Base-by-base conservation (phyloP, 2,888 invertebrate species). In the Apotomis capreana region DNA sequence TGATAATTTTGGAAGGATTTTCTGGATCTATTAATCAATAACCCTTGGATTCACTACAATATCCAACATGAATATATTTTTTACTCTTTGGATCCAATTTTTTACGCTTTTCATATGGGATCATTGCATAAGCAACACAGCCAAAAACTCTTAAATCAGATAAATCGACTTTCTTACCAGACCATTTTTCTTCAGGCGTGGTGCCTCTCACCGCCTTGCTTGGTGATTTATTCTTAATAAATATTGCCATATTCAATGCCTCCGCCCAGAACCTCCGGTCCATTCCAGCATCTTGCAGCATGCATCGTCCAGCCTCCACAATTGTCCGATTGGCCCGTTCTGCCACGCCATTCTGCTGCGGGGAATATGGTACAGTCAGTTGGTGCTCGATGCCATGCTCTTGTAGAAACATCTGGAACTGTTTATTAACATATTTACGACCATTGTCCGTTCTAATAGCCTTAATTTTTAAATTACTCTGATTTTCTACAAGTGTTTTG, bases 341-440 rank as follows among this genome's bases (percentile, higher is more conserved):
- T n/a, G 83, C 78, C 6, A 79, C 70, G 3, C 81, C 84, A 76
- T 84, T 86, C 58, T 81, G 80, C 64, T 83, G 76, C 0, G 81
- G 82, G 5, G 76, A 78, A 55, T 83, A 77, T 0, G 82, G 76
- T 3, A 79, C 75, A 1, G 82, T 78, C 3, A 61, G 70, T 69
- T 81, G 75, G 61, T 82, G 79, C 0, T 52, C n/a, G 26, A 84
- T 83, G 12, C 79, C 81, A 44, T 75, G 37, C 4, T 64, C 51
- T 51, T 59, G 63, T n/a, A 74, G 55, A 57, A 46, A 74, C 13
- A 69, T 60, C 15, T 68, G 68, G 49, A 83, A 75, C 26, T 73
- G 60, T 12, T 54, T 44, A 67, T 74, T 78, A n/a, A 64, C 8
- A 70, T 76, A 79, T 71, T 79, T 76, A 10, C 54, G 49, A 12